Conservation (phyloP, 2,888 invertebrate genomes). For the Mythimna lalbum region DNA sequence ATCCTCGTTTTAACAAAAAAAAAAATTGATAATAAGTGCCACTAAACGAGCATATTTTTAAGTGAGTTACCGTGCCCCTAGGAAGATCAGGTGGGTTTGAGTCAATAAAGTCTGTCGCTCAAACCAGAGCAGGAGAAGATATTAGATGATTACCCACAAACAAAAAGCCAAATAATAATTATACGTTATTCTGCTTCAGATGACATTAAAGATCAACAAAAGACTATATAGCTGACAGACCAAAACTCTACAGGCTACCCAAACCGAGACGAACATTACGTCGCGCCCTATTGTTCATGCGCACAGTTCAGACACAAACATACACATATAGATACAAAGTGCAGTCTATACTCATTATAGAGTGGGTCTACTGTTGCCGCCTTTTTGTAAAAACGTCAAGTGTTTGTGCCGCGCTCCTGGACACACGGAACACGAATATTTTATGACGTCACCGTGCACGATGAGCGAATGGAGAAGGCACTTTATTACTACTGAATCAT, state of each 20-base stretch:
- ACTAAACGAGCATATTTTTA: too few relatives aligned
- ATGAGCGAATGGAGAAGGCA: conserved; percentile 35
- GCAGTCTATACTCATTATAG: not conserved
- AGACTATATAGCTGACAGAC: not conserved
- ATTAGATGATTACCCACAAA: too few relatives aligned
- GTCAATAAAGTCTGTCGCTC: too few relatives aligned
- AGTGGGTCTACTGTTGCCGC: conserved; percentile 31
- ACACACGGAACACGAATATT: conserved; percentile 63
- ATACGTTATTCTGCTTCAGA: too few relatives aligned
- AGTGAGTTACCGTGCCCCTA: too few relatives aligned
- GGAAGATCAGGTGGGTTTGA: too few relatives aligned
- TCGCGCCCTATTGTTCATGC: not conserved
- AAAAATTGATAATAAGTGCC: too few relatives aligned
- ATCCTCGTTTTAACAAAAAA: too few relatives aligned
- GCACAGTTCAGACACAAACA: not conserved
- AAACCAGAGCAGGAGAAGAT: too few relatives aligned
- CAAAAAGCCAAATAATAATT: too few relatives aligned
- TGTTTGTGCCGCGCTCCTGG: conserved; percentile 70
- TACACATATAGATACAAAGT: not conserved
- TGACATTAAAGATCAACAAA: not conserved
- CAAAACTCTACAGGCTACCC: not conserved
- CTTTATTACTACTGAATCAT: not conserved
- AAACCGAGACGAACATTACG: not conserved
- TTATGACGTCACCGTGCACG: conserved; percentile 39
- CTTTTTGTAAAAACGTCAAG: conserved; percentile 64